Evolutionary conservation across 2,888 invertebrate species (phyloP).

Genomic region (Chorisops tibialis): DNA sequence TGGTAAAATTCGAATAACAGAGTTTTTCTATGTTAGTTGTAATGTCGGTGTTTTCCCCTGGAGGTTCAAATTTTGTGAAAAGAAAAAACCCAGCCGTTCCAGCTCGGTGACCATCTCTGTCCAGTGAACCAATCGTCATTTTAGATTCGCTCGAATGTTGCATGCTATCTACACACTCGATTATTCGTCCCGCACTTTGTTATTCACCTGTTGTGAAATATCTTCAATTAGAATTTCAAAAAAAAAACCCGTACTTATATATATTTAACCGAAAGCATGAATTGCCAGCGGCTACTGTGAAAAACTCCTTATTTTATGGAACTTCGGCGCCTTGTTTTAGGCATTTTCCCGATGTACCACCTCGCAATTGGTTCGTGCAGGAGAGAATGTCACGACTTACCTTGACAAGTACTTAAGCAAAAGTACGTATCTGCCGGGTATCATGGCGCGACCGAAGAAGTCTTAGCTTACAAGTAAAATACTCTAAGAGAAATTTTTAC

Average conservation of each 20-base stretch:
- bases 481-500: no score
- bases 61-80: background rate
- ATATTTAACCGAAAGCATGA: no score
- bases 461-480: no score
- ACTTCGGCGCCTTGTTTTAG: no score
- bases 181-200: background rate
- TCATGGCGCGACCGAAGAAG: no score
- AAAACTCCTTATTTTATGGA: no score
- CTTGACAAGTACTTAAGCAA: constrained; percentile 1
- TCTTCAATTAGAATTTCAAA: constrained; percentile 6
- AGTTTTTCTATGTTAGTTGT: background rate
- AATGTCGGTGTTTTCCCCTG: background rate
- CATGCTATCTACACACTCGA: no score
- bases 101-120: background rate
- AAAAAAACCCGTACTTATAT: background rate
- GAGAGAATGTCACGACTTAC: constrained; percentile 16
- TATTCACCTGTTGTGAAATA: constrained; percentile 14
- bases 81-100: constrained; percentile 1
- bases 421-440: no score
- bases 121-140: background rate
- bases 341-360: no score
- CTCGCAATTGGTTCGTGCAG: constrained; percentile 11
- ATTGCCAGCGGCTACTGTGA: no score
- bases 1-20: background rate
- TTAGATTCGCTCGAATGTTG: background rate